Base-by-base conservation (phyloP, 2,113 vertebrate genomes). In the Paramisgurnus dabryanus region DNA sequence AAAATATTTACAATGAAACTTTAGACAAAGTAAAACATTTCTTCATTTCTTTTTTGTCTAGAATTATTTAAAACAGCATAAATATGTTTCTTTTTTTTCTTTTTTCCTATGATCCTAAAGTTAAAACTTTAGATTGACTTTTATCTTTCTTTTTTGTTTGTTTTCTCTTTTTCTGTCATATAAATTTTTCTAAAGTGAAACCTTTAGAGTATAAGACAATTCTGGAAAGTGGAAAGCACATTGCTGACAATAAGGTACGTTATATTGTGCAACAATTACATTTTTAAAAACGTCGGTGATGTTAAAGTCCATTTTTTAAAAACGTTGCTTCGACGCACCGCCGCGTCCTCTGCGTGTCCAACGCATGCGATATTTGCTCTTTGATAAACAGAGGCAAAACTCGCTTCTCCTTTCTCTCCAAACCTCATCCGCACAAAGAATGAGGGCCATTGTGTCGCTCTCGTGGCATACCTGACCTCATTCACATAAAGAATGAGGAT, bases 401-500 rank as follows among this genome's bases (percentile, higher is more conserved):
- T 86, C 87, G 90, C 92, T 90, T 91, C 90, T 92, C 91, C 91
- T 92, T 90, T 82, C 90, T 92, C 90, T 92, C 93, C 93, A 93
- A 91, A 93, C 92, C 93, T 92, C 93, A 93, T 93, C 93, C 93
- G 86, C 93, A 93, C 91, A 93, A 93, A 93, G 91, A 93, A 93
- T 93, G 92, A 92, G 92, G 91, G 92, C 90, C 91, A 85, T 89
- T 86, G 89, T 57, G 89, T 91, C 90, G 87, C 88, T 88, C 90
- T 87, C 55, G 92, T 87, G 86, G 88, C 90, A 91, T 90, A 57
- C 90, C 91, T 57, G 90, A 88, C 90, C 90, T 88, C 91, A 72
- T 90, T 93, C 92, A 91, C 91, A 93, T 78, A 92, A 93, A 93
- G 91, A 92, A 92, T 85, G 88, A 87, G 88, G 86, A 85, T 85